These are phyloP conservation scores for Prionace glauca DNA, from an alignment of 2,797 vertebrate species.

Conservation along the genomic window DNA sequence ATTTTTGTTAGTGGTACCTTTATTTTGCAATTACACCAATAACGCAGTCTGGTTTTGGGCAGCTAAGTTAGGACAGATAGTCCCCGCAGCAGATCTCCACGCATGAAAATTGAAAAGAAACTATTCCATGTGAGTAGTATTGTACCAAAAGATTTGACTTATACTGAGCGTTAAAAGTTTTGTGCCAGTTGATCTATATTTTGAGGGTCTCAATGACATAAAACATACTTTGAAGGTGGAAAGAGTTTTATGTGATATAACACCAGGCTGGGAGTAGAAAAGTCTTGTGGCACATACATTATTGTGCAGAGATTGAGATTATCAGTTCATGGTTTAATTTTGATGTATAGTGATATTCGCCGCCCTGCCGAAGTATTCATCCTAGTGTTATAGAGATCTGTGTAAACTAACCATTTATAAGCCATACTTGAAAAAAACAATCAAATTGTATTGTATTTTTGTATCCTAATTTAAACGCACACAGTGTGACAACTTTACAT, in stretches of 20 bases:
- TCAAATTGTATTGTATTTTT: background rate
- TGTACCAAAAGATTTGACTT: background rate
- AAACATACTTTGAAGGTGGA: background rate
- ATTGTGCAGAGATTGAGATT: background rate
- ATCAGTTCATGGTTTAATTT: background rate
- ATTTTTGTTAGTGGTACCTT: background rate
- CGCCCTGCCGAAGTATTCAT: background rate
- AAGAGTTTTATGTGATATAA: background rate
- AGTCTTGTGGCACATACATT: background rate
- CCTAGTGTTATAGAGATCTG: background rate
- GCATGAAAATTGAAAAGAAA: background rate
- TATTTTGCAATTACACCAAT: background rate
- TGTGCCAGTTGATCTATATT: background rate
- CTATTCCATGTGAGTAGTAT: background rate
- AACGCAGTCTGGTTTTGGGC: background rate
- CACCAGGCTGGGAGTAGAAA: background rate
- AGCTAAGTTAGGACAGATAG: background rate
- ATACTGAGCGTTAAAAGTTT: background rate
- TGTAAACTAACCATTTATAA: background rate
- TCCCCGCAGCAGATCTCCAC: background rate
- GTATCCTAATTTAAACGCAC: background rate
- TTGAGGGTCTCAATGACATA: background rate
- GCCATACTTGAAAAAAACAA: background rate
- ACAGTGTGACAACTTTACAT: no score
- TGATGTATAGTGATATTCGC: background rate